Evolutionary conservation across 1,140 invertebrate species (phyloP), one percentile per base, ranked within the genome.

Genomic region (Papilio dardanus): DNA sequence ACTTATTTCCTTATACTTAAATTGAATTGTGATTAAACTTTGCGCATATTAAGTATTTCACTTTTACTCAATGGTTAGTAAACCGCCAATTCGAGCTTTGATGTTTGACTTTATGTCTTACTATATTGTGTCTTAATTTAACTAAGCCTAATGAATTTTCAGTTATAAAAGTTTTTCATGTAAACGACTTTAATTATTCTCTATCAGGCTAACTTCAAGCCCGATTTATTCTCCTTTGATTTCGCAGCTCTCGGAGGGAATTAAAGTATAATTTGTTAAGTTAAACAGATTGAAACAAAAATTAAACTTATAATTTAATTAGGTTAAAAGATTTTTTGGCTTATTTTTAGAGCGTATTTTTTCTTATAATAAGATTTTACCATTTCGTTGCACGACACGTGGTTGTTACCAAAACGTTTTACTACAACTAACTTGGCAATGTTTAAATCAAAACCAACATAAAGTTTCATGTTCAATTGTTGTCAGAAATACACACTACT

Each of bases 401-500:
- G 42, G 12, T 16, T 16, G 24, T 0, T 62, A 30, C 12, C 10
- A 62, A 4, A 62, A 16, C 24, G 54, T 30, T 62, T 62, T 28
- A 62, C 54, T 28, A 24, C 54, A 62, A 62, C 16, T n/a, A 46
- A n/a, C 10, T 8, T 28, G 28, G 10, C 24, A 1, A 28, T 62
- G 24, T 62, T 62, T 28, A 62, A 62, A 28, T 28, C 54, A 62
- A 62, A 62, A 62, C 54, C 10, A 62, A 28, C 24, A 28, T 14
- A 30, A 28, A 62, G 21, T 62, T 62, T 28, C 12, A 6, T 16
- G 24, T 62, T 10, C 3, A 12, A 62, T 62, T 62, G 54, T 62
- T 62, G 54, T 62, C 54, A 30, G 54, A 62, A 62, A 62, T 62
- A 62, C 24, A 62, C 54, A 30, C 54, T 28, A 28, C 54, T 62